These are phyloP conservation scores for Hyles euphorbiae DNA, from an alignment of 1,140 invertebrate genomes.

Conservation along the genomic window DNA sequence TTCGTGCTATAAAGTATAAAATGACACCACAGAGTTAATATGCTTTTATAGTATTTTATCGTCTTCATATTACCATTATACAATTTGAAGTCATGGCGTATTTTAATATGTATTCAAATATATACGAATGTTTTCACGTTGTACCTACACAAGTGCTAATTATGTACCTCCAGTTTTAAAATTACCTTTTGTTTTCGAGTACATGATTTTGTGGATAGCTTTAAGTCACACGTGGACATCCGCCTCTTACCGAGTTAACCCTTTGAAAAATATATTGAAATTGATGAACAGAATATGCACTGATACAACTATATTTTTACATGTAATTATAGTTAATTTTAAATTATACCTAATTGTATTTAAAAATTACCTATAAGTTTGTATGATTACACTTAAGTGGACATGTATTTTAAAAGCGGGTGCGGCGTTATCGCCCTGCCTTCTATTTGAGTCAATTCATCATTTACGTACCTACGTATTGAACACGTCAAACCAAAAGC, in stretches of 20 bases:
- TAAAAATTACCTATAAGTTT: constrained; percentile 40
- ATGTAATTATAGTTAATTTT: constrained; percentile 45
- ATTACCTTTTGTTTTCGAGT: neutral
- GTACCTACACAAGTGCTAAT: constrained; percentile 8
- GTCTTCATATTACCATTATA: constrained; percentile 17
- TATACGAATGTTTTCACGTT: constrained; percentile 14
- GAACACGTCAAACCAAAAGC: constrained; percentile 41
- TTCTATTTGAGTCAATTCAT: constrained; percentile 56
- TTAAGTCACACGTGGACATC: constrained; percentile 21
- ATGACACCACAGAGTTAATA: constrained; percentile 26
- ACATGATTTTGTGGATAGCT: constrained; percentile 8
- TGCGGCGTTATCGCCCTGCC: constrained; percentile 14
- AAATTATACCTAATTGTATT: constrained; percentile 37
- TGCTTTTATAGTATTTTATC: constrained; percentile 46
- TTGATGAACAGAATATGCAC: constrained; percentile 33
- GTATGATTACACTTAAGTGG: constrained; percentile 37
- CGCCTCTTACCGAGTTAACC: constrained; percentile 26
- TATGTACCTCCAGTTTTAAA: neutral
- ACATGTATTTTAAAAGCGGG: constrained; percentile 16
- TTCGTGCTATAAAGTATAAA: constrained; percentile 19
- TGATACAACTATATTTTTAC: constrained; percentile 46
- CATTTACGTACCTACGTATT: constrained; percentile 39
- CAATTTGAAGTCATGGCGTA: constrained; percentile 12
- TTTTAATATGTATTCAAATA: constrained; percentile 2
- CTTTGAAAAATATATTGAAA: constrained; percentile 10